A percentile compares a stretch with the other conserved stretches of the same genome.
phyloP scores from a whole-genome alignment of 1,140 invertebrate species.

The Zaprionus tsacasi region DNA sequence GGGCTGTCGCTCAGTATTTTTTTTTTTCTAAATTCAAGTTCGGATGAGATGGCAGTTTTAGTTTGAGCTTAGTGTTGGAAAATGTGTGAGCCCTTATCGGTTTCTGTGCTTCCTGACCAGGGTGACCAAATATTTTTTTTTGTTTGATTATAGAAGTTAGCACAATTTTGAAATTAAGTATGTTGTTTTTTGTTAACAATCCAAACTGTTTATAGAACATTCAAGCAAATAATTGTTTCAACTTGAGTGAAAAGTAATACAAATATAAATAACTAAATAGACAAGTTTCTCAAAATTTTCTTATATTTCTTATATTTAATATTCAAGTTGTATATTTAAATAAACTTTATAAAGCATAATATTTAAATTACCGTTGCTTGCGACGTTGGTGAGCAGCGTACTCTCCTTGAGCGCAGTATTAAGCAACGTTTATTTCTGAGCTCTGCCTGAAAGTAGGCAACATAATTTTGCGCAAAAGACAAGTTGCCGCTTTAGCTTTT shows the following conservation, averaged over 20 bases:
- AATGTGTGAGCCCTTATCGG: background rate
- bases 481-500: no score
- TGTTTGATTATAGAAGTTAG: no score
- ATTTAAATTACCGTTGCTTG: background rate
- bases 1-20: background rate
- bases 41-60: conserved; percentile 46
- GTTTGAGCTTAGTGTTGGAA: conserved; percentile 35
- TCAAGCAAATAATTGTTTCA: no score
- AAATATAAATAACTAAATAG: no score
- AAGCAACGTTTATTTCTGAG: background rate
- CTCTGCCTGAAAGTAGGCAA: background rate
- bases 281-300: no score
- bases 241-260: no score
- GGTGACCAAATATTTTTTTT: background rate
- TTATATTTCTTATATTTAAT: no score
- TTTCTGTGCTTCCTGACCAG: conserved; percentile 4
- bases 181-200: no score
- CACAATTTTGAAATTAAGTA: no score
- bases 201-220: no score
- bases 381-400: background rate
- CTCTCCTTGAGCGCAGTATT: background rate
- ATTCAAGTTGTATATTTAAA: no score
- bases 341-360: background rate
- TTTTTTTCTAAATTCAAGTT: conserved; percentile 8
- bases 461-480: background rate